A percentile compares a stretch with the other conserved stretches of the same genome.
Conservation (phyloP, 2,113 vertebrate genomes). For the Podocnemis expansa region DNA sequence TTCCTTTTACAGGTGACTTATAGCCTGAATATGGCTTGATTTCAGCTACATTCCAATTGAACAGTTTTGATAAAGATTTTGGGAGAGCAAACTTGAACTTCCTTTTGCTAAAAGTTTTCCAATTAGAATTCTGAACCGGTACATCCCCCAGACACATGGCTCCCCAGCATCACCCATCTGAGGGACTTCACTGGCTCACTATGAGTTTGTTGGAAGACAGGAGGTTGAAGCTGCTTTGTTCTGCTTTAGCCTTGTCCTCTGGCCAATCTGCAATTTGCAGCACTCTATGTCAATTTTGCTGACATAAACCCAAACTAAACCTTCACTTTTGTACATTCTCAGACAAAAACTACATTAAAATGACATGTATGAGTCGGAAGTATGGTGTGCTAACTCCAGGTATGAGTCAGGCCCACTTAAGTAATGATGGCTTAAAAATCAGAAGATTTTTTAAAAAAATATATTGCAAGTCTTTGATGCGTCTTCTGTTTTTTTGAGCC, state of each 20-base stretch:
- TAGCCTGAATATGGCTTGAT: neutral
- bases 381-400: too few species aligned
- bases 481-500: neutral
- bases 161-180: neutral
- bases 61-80: neutral
- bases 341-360: neutral
- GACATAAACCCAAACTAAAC: neutral
- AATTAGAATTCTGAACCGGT: neutral
- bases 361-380: neutral
- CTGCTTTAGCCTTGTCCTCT: too few species aligned
- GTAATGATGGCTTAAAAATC: neutral
- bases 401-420: neutral
- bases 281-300: too few species aligned
- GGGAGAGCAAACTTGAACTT: accelerated
- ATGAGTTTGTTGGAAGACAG: neutral
- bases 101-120: neutral
- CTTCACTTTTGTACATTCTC: neutral
- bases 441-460: neutral
- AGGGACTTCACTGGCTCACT: neutral
- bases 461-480: neutral
- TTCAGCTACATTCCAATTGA: neutral
- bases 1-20: neutral
- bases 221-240: neutral
- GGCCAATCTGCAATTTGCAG: too few species aligned
- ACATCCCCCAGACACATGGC: neutral